Base-by-base conservation (phyloP, 2,888 invertebrate genomes). In the Drosophila rubida region DNA sequence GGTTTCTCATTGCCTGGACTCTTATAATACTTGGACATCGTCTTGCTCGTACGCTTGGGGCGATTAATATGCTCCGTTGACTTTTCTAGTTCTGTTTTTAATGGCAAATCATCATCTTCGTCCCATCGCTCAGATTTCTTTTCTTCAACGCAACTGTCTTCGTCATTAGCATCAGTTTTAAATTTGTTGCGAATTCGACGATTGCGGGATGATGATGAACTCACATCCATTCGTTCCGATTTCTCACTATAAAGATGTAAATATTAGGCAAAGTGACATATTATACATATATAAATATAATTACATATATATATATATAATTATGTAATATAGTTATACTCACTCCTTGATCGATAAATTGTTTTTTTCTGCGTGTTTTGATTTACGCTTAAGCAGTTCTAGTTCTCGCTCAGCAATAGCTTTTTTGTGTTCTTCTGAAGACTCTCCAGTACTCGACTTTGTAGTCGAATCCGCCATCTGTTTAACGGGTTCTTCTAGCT, bases 21-120 rank as follows among this genome's bases (percentile, higher is more conserved):
- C 48, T 91, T 91, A 61, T 91, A 91, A 75, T 91, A 91, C 72
- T 90, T 91, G 2, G 91, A 91, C 61, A 89, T 68, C 0, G 90
- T 90, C 73, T 91, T 91, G 71, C 91, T 91, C 44, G 84, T 82
- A 27, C 91, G 83, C n/a, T 89, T 77, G 5, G 91, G 90, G n/a
- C 91, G 90, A 55, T 72, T 72, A 25, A 63, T 49, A 19, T 61
- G 37, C 13, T 71, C 74, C 1, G 32, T 8, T 4, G 50, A 57
- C 41, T 72, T 84, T 13, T 86, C 87, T 4, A 39, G 30, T n/a
- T 84, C 84, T 1, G 61, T 19, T 68, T 80, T 84, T n/a, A 84
- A 49, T 11, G 84, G 84, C 48, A 87, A 55, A 23, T 87, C 88
- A 58, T 85, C 88, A 45, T 87, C 87, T 7, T 80, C 88, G 27